Evolutionary conservation across 2,113 vertebrate species (phyloP).

Genomic region (Orthochromis malagaraziensis): DNA sequence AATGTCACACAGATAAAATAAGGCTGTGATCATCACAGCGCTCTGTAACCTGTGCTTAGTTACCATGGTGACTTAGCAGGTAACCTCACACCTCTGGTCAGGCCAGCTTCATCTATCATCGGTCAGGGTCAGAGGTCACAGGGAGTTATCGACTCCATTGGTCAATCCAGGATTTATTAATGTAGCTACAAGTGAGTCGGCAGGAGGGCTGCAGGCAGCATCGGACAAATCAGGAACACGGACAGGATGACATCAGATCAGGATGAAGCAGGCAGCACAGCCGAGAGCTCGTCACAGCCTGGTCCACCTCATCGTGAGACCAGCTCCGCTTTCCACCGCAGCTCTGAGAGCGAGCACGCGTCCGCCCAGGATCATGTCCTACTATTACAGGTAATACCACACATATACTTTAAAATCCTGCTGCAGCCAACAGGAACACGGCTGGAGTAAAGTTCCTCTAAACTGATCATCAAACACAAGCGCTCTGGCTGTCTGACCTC

Average conservation of each 20-base stretch:
- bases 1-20: not conserved
- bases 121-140: not conserved
- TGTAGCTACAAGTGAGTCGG: not conserved
- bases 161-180: not conserved
- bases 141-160: not conserved
- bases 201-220: not conserved
- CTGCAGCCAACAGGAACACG: not conserved
- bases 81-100: not conserved
- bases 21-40: not conserved
- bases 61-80: not conserved
- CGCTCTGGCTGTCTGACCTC: not conserved
- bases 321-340: not conserved
- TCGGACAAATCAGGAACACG: not conserved
- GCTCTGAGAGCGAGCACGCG: not conserved
- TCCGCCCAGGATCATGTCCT: not conserved
- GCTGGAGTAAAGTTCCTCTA: accelerated
- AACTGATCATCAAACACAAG: not conserved
- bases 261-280: not conserved
- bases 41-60: not conserved
- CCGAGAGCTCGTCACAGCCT: not conserved
- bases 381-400: not conserved
- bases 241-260: not conserved
- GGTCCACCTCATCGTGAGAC: not conserved
- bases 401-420: accelerated
- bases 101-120: not conserved